Percentiles rank a stretch among this genome's conserved stretches.
These are phyloP conservation scores for Caenorhabditis imperialis DNA, from an alignment of 2,888 invertebrate genomes.

Conservation along the genomic window DNA sequence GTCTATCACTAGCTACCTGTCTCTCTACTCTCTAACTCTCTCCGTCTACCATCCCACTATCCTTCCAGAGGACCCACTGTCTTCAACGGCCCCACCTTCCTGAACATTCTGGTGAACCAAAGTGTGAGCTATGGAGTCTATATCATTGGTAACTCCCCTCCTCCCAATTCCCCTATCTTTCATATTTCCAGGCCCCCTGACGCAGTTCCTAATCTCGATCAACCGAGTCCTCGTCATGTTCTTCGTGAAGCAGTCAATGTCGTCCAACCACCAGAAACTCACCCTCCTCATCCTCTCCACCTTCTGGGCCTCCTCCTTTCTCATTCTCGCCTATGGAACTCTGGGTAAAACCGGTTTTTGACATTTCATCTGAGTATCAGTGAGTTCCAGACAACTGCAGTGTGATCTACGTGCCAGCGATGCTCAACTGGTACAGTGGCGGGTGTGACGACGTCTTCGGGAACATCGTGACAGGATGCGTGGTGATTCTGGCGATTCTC, in stretches of 20 bases:
- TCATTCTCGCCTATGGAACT: neutral
- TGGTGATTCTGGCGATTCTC: constrained; percentile 1
- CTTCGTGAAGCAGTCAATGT: neutral
- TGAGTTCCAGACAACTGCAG: constrained; percentile 11
- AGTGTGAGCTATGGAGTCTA: constrained; percentile 12
- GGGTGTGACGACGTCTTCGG: constrained; percentile 13
- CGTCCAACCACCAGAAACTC: neutral
- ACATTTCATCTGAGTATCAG: neutral
- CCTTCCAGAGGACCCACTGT: too few relatives aligned
- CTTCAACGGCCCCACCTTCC: constrained; percentile 1
- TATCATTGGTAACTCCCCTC: constrained; percentile 2
- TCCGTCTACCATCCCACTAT: too few relatives aligned
- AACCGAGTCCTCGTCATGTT: constrained; percentile 20
- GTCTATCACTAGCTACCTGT: too few relatives aligned
- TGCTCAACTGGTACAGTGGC: constrained; percentile 19
- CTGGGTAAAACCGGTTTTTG: neutral
- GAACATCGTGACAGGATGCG: constrained; percentile 8
- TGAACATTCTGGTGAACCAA: constrained; percentile 14
- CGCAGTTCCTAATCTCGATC: constrained; percentile 7
- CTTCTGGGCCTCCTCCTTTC: constrained; percentile 8
- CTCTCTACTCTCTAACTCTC: too few relatives aligned
- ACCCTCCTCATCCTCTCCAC: neutral
- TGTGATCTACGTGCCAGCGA: constrained; percentile 2
- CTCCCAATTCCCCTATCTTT: neutral
- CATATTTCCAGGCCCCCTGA: constrained; percentile 1